These are phyloP conservation scores for Montipora cactus DNA, from an alignment of 64 coral and sea anemone genomes.

Conservation along the genomic window DNA sequence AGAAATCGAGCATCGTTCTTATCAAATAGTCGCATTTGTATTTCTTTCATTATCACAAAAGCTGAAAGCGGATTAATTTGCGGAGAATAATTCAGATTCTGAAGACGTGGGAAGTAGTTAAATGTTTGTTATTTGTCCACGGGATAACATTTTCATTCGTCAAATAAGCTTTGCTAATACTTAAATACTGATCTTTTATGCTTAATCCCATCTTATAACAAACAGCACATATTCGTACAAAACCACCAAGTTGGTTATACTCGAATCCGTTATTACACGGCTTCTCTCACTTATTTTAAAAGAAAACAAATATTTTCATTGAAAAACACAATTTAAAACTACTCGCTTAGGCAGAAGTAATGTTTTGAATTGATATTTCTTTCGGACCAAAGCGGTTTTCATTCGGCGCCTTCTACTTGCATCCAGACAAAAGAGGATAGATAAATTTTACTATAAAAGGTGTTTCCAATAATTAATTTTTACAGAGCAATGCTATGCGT, in stretches of 20 bases:
- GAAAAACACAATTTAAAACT: not conserved
- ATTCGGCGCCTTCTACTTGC: not conserved
- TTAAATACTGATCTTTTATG: not conserved
- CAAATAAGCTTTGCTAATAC: not conserved
- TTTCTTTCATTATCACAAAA: not conserved
- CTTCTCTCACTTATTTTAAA: not conserved
- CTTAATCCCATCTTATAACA: not conserved
- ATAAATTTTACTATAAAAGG: too few species aligned
- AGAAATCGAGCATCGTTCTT: not conserved
- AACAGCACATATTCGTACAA: not conserved
- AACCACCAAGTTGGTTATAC: not conserved
- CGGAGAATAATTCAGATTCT: constrained; percentile 19
- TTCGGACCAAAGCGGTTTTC: not conserved
- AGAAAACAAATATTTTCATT: not conserved
- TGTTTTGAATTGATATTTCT: not conserved
- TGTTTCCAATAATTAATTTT: not conserved
- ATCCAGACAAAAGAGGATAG: too few species aligned
- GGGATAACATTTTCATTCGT: not conserved
- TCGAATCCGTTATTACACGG: not conserved
- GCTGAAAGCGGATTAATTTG: not conserved
- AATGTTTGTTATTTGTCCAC: not conserved
- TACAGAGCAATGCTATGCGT: not conserved
- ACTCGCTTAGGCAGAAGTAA: not conserved
- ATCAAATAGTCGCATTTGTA: not conserved
- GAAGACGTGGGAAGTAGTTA: not conserved